Evolutionary conservation across 2,113 vertebrate species (phyloP).

Genomic region (Eulemur rufifrons): DNA sequence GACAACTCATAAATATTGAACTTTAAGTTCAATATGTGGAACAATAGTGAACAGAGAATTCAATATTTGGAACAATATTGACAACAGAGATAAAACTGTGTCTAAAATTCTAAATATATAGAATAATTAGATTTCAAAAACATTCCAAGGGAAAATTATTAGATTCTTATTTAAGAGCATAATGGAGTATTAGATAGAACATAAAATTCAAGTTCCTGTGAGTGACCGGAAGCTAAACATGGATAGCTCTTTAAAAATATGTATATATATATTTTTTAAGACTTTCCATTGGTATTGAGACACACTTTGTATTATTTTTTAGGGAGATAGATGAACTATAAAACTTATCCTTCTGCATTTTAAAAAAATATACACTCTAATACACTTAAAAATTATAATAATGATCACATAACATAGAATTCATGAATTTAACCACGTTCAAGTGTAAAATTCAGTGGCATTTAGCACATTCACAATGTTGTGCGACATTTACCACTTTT

Average conservation of each 20-base stretch:
- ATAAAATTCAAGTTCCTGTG: not conserved
- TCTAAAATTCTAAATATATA: conserved; percentile 40
- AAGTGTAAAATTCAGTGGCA: not conserved
- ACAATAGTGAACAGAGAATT: not conserved
- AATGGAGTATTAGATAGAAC: not conserved
- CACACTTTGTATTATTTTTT: not conserved
- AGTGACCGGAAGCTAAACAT: not conserved
- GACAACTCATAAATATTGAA: conserved; percentile 49
- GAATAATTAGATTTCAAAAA: conserved; percentile 40
- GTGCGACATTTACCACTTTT: not conserved
- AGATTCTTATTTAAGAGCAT: not conserved
- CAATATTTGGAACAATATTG: not conserved
- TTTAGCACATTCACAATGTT: not conserved
- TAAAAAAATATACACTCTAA: not conserved
- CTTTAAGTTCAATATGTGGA: not conserved
- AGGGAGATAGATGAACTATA: not conserved
- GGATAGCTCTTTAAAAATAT: not conserved
- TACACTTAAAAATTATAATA: not conserved
- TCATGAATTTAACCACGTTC: not conserved
- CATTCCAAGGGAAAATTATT: not conserved
- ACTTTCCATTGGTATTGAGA: not conserved
- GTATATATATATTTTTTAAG: not conserved
- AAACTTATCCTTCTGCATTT: not conserved
- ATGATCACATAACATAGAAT: not conserved
- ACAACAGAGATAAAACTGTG: not conserved